Base-by-base conservation (phyloP, 2,888 invertebrate genomes). In the Xestia xanthographa region DNA sequence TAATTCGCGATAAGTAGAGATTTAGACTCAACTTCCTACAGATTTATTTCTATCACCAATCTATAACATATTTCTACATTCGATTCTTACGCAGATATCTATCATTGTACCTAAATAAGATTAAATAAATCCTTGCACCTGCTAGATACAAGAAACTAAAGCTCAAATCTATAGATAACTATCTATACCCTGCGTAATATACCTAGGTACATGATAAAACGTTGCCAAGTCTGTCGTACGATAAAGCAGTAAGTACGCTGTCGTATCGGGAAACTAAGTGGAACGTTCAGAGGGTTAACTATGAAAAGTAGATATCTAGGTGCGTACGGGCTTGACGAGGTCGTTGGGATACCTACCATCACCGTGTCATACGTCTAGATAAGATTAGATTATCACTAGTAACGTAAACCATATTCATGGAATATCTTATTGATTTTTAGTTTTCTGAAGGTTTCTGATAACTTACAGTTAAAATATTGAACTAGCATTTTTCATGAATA, bases 41-140 rank as follows among this genome's bases (percentile, higher is more conserved):
- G 34, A 74, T 65, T 79, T 41, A 60, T 29, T 48, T 48, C 26
- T n/a, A 70, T 58, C 26, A 48, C 17, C 17, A 26, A 58, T 66
- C 29, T 34, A 66, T n/a, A n/a, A n/a, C 9, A 53, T 4, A 48
- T 8, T 62, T 79, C 14, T 66, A 58, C 50, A 80, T 62, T 53
- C 53, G 20, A 65, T 72, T 80, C n/a, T 60, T 66, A 48, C 14
- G 53, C 11, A 60, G 72, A 80, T 80, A 34, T 41, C 22, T 50
- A 69, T 38, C 66, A 41, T 45, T 70, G 20, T 77, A 70, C 43
- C 11, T 50, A 72, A 72, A 73, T 73, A 56, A 43, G 63, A 79
- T 75, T 75, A 79, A 72, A 79, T 69, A 60, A 72, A 72, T 82
- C 67, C 60, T 45, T 66, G 45, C 75, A 82, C 69, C 82, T 82